Evolutionary conservation across 2,113 vertebrate genomes (phyloP), one percentile per base, ranked within the genome.

Genomic region (Uria aalge): DNA sequence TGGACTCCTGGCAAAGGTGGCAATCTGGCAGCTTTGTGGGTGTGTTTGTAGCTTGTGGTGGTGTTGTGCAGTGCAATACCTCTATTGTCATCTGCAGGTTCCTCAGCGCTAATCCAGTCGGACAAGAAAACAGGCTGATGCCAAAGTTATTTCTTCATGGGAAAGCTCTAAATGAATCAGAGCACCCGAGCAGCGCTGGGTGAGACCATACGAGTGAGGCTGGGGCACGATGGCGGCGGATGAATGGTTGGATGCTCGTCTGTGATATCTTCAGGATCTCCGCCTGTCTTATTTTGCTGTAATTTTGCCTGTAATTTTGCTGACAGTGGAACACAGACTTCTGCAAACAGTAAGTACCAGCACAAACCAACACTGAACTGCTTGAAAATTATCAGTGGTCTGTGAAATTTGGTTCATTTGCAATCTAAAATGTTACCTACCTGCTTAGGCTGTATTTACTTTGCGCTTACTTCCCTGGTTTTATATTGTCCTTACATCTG

Each of bases 1-100:
- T 83, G 91, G 75, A 72, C 87, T 96, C 81, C 63, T 77, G 90
- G 75, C 96, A 97, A 45, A 95, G 96, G 76, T 88, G 97, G 93
- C 88, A 97, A 90, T 94, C 94, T 88, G 91, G 95, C 94, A 90
- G 88, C 64, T 98, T 55, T 96, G 94, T 85, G 91, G 97, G 97
- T 3, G 75, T 95, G 97, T 89, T 82, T 82, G 26, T 38, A 89
- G 93, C 24, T 24, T 77, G 93, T 48, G 80, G 68, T 89, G 75
- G 97, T 96, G 86, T 60, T 97, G 89, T 68, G 84, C 93, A 91
- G 75, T 74, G 96, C 91, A 94, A 94, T 78, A 60, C 73, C 88
- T 67, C 6, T 29, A 45, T 20, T 59, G 73, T 47, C 69, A 77
- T 48, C 76, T 72, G 56, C 77, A 81, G 82, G 80, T 89, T 95